Evolutionary conservation across 2,113 vertebrate species (phyloP).

Genomic region (Pica pica): DNA sequence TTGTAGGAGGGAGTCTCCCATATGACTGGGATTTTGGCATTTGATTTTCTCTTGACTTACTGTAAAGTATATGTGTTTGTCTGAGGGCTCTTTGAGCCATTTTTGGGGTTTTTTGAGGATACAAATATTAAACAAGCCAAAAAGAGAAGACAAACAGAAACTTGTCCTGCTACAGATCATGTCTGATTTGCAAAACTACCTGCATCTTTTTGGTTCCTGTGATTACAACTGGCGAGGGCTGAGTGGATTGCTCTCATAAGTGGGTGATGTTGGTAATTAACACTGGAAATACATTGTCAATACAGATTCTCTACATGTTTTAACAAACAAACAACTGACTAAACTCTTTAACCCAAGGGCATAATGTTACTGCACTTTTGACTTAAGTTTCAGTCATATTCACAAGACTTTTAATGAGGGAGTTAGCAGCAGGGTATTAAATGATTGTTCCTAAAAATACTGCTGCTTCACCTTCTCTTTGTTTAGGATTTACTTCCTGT

Average conservation of each 20-base stretch:
- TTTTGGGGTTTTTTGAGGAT: not conserved
- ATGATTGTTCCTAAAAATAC: not conserved
- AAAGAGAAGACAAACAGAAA: not conserved
- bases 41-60: not conserved
- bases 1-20: not conserved
- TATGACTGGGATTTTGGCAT: not conserved
- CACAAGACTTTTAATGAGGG: not conserved
- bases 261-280: conserved; percentile 15
- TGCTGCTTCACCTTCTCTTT: not conserved
- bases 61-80: not conserved
- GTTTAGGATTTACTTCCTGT: not conserved
- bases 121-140: not conserved
- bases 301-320: not conserved
- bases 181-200: not conserved
- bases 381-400: not conserved
- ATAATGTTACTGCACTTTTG: not conserved
- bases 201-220: not conserved
- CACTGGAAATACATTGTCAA: not conserved
- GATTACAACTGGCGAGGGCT: not conserved
- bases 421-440: not conserved
- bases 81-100: not conserved
- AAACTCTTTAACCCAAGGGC: not conserved
- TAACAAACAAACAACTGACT: conserved; percentile 3
- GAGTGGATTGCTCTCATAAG: not conserved
- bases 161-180: not conserved